Base-by-base conservation (phyloP, 2,888 invertebrate genomes). In the Ophion ventricosus region DNA sequence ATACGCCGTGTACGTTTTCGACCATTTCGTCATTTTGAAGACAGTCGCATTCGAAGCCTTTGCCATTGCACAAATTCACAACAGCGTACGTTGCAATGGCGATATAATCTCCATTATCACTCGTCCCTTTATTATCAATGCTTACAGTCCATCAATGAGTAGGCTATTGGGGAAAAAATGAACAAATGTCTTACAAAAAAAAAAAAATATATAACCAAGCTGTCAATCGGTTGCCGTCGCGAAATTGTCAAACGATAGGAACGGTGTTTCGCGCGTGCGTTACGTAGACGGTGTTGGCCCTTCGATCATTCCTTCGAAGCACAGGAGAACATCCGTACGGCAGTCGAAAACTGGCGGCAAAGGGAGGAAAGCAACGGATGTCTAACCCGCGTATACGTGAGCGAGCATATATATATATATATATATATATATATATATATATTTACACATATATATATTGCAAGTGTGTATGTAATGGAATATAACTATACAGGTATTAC, bases 291-390 rank as follows among this genome's bases (percentile, higher is more conserved):
- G 17, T 61, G 69, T 64, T 20, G 40, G 75, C 67, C 25, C 63
- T 69, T 69, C 56, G 54, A 63, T 81, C 40, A 75, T 75, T 75
- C 40, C 80, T 81, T 63, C 35, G 14, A 23, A 69, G 80, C 29
- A 75, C 75, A 69, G 78, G 75, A 80, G 69, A 69, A 75, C 63
- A 75, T 70, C 64, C 49, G 69, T 20, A 40, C 17, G 23, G 66
- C 25, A 61, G n/a, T 61, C 17, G 54, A 43, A 61, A 63, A 74
- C 61, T 20, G 10, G 61, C 49, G 54, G 61, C 67, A 67, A 56
- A 35, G 64, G 59, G 63, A 63, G 63, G 59, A 69, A 49, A 70
- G 54, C 17, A 78, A 61, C 78, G 78, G 78, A 78, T 49, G 69
- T 67, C 40, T 57, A 70, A 61, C 29, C 54, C 43, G 49, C 25